These are phyloP conservation scores for Okapia johnstoni DNA, from an alignment of 2,113 vertebrate genomes.

Conservation along the genomic window DNA sequence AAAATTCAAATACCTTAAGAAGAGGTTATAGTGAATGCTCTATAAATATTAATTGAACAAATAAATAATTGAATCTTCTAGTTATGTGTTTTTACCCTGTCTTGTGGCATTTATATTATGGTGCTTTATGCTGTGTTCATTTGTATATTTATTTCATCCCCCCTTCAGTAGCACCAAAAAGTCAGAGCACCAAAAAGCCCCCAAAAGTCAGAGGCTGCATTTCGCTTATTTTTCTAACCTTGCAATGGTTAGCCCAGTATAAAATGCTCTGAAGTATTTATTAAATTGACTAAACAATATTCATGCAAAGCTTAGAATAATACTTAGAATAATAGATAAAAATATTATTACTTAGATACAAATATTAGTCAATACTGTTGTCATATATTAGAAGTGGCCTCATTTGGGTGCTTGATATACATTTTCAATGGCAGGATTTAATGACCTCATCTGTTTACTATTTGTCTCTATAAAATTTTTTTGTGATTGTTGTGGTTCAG, in stretches of 20 bases:
- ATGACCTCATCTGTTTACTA: neutral
- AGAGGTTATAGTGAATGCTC: neutral
- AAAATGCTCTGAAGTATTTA: neutral
- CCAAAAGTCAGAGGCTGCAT: neutral
- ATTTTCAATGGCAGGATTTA: neutral
- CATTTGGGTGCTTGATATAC: neutral
- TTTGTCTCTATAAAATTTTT: neutral
- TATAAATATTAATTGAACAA: neutral
- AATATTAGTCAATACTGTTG: neutral
- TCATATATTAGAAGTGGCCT: neutral
- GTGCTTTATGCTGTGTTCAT: neutral
- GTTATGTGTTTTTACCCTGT: neutral
- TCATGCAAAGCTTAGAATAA: neutral
- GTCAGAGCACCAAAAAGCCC: neutral
- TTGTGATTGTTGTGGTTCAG: neutral
- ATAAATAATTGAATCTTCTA: neutral
- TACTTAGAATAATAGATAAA: neutral
- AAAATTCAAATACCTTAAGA: neutral
- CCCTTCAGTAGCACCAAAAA: neutral
- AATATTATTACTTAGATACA: neutral
- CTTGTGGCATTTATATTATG: neutral
- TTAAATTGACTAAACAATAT: neutral
- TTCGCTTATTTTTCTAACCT: neutral
- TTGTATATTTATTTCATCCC: neutral
- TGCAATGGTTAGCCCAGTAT: neutral